Base-by-base conservation (phyloP, 2,888 invertebrate genomes). In the Ophioninae sp. region DNA sequence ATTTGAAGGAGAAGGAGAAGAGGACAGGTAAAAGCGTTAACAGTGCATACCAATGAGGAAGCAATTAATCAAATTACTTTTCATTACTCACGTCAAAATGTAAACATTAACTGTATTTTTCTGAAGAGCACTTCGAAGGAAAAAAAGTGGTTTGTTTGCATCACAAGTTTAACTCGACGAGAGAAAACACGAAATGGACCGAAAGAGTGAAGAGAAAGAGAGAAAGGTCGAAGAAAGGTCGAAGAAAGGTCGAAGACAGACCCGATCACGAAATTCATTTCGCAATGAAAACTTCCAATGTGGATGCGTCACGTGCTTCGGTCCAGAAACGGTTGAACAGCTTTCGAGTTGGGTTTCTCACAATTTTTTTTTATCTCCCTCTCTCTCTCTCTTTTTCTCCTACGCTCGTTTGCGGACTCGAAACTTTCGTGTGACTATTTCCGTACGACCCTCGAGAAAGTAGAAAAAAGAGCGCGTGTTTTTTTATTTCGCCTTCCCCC, bases 381-480 rank as follows among this genome's bases (percentile, higher is more conserved):
- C 58, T 22, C 23, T 23, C 22, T 39, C 10, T 23, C 17, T 39
- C 44, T 64, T 41, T 37, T 17, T 61, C 22, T 22, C 61, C 39
- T 22, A 37, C 58, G n/a, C 64, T 74, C 56, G 37, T 41, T 68
- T 6, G 67, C 39, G 68, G 30, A 63, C 51, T 68, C 39, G 67
- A 82, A 79, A 76, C n/a, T 81, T 64, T 79, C 77, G 77, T 78
- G 67, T 39, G 79, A 84, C 82, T 84, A 84, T 84, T 84, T 84
- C 79, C 59, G 82, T 84, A 79, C 84, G 79, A 77, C 72, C 71
- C 84, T 76, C 79, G 78, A 84, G 79, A 83, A 75, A 79, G 67
- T 69, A 64, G 68, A 41, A 65, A 23, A 44, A 65, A 22, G 37
- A 22, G 56, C 20, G 58, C 22, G 44, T 41, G 41, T 68, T 39